Evolutionary conservation across 2,797 vertebrate genomes (phyloP).

Genomic region (Prunella strophiata): DNA sequence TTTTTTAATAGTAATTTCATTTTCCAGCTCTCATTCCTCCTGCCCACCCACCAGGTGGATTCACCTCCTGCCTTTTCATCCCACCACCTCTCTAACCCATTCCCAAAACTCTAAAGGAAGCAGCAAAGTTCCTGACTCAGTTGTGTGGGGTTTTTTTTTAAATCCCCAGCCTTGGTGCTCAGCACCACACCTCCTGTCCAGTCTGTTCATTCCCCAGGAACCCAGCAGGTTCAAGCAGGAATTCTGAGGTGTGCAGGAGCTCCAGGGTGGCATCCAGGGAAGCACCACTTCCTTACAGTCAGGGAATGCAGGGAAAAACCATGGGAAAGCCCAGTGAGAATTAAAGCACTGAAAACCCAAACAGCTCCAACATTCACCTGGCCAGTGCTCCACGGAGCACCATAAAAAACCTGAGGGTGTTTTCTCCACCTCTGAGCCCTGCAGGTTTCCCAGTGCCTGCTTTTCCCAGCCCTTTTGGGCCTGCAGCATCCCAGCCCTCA

Average conservation of each 20-base stretch:
- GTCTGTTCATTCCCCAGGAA: rapidly evolving
- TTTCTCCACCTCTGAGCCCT: not conserved
- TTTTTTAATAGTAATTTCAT: not conserved
- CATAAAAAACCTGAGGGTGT: rapidly evolving
- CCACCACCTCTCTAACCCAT: not conserved
- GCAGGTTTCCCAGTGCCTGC: not conserved
- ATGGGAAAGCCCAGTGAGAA: rapidly evolving
- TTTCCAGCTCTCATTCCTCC: not conserved
- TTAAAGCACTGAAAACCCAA: rapidly evolving
- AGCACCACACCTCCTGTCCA: rapidly evolving
- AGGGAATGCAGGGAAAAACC: rapidly evolving
- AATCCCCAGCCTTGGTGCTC: no score
- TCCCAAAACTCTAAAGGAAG: not conserved
- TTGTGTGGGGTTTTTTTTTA: not conserved
- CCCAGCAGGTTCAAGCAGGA: no score
- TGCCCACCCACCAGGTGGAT: rapidly evolving
- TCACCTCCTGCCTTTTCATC: not conserved
- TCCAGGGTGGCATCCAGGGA: not conserved
- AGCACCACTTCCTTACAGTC: not conserved
- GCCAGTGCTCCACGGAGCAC: not conserved
- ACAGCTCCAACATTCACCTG: rapidly evolving
- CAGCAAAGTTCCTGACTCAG: not conserved
- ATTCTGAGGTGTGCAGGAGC: not conserved
- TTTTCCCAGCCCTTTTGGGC: not conserved
- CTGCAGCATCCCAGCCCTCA: not conserved